Evolutionary conservation across 2,888 invertebrate species (phyloP), one percentile per base, ranked within the genome.

Genomic region (Sarcophaga rosellei): DNA sequence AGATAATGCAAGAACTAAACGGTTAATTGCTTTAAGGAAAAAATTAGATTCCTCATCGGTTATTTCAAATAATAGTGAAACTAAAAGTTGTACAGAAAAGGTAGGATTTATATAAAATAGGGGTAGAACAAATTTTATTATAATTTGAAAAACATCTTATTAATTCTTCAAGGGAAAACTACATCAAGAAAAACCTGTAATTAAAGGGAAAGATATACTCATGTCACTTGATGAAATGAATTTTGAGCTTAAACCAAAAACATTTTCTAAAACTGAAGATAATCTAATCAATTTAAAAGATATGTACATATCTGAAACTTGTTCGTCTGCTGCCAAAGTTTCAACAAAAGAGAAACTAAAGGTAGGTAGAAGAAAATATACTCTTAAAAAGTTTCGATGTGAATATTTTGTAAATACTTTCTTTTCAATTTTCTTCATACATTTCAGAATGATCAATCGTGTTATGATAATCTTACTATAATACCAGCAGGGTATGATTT

Each of bases 401-500:
- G 61, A 61, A 15, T n/a, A 17, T 20, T 17, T 10, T n/a, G 20
- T 20, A 5, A 59, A 8, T n/a, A 59, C 15, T 20, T 61, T 61
- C 0, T n/a, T 61, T 20, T n/a, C 15, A 61, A n/a, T 61, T 61
- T 61, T 70, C 11, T 8, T 47, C 17, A 21, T 20, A 6, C 15
- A 17, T 63, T 77, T 4, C 12, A 87, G 87, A 23, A 79, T 73
- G 75, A 61, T 2, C 63, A 73, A 77, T 63, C 63, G 45, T 79
- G 73, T 2, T 87, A 77, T 72, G 82, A 89, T 65, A 85, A 88
- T 23, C 72, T 89, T 70, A 88, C 84, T 4, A 84, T 90, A 86
- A 81, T 90, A 21, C 90, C 90, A 35, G 90, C 88, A n/a, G 90
- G 90, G 1, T 90, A 84, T 23, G 89, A 90, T 87, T 78, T 90